phyloP scores from a whole-genome alignment of 2,113 vertebrate genomes.

The Balaenoptera acutorostrata region DNA sequence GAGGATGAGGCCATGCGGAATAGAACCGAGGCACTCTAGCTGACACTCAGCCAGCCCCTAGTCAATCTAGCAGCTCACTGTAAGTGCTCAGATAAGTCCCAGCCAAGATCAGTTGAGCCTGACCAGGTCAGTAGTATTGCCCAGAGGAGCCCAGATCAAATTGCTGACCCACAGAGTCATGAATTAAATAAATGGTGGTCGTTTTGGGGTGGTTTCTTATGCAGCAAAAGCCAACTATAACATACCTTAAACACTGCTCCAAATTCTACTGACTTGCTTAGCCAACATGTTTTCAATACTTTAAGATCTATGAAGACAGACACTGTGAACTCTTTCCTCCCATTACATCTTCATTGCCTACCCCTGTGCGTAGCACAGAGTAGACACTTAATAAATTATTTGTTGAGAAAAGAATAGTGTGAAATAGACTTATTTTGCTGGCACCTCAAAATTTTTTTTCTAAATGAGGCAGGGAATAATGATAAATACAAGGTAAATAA shows the following conservation, averaged over 20 bases:
- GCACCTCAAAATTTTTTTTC: neutral
- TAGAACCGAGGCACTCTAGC: neutral
- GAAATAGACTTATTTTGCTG: neutral
- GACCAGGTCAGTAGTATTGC: neutral
- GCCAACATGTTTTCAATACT: neutral
- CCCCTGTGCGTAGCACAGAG: neutral
- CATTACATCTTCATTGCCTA: neutral
- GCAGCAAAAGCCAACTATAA: neutral
- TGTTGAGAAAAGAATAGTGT: neutral
- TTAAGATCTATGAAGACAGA: neutral
- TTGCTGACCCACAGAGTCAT: neutral
- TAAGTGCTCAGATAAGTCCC: neutral
- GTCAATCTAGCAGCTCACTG: neutral
- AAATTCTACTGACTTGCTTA: neutral
- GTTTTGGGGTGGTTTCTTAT: neutral
- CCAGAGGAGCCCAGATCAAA: neutral
- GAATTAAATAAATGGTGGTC: neutral
- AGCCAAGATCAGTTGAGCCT: neutral
- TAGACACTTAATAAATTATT: neutral
- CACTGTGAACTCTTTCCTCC: neutral
- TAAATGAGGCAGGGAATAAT: neutral
- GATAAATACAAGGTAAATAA: slow-evolving; percentile 22
- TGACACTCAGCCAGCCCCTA: neutral
- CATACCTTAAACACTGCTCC: neutral
- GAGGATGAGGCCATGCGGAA: neutral